phyloP scores from a whole-genome alignment of 2,797 vertebrate genomes.

The Muscicapa comitata region DNA sequence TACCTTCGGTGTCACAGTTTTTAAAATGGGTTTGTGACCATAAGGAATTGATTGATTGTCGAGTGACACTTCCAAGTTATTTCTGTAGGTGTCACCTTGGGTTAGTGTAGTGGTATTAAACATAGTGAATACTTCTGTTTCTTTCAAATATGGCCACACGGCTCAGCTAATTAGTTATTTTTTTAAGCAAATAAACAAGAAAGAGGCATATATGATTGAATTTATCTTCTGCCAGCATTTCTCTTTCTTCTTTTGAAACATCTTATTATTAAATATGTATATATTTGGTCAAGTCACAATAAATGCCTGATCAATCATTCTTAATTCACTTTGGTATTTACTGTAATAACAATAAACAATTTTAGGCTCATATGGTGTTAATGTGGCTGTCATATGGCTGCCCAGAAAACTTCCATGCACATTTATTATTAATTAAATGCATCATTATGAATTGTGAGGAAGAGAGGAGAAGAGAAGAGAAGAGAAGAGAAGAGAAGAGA shows the following conservation, averaged over 20 bases:
- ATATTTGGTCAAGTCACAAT: slow-evolving; percentile 35
- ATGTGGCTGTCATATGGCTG: slow-evolving; percentile 66
- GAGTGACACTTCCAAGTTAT: slow-evolving; percentile 52
- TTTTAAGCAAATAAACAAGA: neutral
- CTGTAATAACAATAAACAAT: slow-evolving; percentile 43
- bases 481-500: neutral
- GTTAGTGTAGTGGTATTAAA: neutral
- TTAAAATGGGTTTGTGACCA: neutral
- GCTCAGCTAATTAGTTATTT: neutral
- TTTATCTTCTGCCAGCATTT: neutral
- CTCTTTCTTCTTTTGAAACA: slow-evolving; percentile 4
- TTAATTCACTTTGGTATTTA: slow-evolving; percentile 41
- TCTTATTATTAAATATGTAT: slow-evolving; percentile 5
- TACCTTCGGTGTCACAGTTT: neutral
- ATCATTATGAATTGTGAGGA: slow-evolving; percentile 36
- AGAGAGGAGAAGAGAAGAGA: neutral
- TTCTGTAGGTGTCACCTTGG: slow-evolving; percentile 69
- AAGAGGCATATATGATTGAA: neutral
- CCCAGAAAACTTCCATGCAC: slow-evolving; percentile 48
- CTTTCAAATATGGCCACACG: neutral
- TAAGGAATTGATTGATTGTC: slow-evolving; percentile 29
- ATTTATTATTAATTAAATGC: slow-evolving; percentile 43
- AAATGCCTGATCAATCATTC: slow-evolving; percentile 1
- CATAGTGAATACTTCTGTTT: neutral
- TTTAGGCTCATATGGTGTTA: slow-evolving; percentile 75